Conservation (phyloP, 1,140 invertebrate genomes). For the Apis dorsata region DNA sequence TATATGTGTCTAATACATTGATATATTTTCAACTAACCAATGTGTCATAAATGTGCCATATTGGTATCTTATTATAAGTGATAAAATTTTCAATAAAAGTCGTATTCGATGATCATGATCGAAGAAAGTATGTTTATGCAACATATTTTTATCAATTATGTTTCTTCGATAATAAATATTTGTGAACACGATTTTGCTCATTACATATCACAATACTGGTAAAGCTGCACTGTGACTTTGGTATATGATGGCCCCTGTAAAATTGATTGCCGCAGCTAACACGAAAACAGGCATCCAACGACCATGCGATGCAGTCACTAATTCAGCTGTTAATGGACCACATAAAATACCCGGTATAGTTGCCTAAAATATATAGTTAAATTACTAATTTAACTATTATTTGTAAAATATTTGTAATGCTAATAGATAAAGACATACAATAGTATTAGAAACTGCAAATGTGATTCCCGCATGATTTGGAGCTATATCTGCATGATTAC, state of each 20-base stretch:
- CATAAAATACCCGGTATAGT: conserved; percentile 90
- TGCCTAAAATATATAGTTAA: conserved; percentile 79
- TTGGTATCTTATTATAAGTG: not conserved
- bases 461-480: conserved; percentile 90
- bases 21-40: conserved; percentile 56
- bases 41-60: conserved; percentile 18
- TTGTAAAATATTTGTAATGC: not conserved
- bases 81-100: conserved; percentile 11
- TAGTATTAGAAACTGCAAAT: conserved; percentile 90
- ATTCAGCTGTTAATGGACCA: conserved; percentile 88
- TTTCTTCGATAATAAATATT: conserved; percentile 18
- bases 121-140: conserved; percentile 2
- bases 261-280: conserved; percentile 87
- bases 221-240: conserved; percentile 88
- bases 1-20: conserved; percentile 38
- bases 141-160: not conserved
- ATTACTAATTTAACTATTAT: not conserved
- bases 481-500: conserved; percentile 90
- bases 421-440: conserved; percentile 79
- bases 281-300: conserved; percentile 90
- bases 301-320: conserved; percentile 86
- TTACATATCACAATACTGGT: conserved; percentile 81
- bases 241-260: conserved; percentile 89
- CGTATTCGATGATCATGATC: not conserved
- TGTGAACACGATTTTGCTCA: not conserved